Conservation (phyloP, 2,797 vertebrate species). For the Poeciliopsis gracilis region DNA sequence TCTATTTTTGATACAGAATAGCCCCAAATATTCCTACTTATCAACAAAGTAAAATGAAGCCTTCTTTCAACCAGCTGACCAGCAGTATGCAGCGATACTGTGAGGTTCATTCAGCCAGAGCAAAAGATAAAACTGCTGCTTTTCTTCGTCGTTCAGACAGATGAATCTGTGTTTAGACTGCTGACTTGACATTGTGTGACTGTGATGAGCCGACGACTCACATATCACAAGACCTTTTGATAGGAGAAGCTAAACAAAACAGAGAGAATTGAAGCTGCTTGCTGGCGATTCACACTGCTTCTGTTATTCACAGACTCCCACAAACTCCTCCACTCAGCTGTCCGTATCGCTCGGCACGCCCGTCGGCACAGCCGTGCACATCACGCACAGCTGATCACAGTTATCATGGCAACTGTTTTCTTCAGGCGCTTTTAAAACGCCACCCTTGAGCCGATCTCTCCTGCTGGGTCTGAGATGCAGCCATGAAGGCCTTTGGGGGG, state of each 20-base stretch:
- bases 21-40: not conserved
- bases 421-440: conserved; percentile 13
- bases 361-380: not conserved
- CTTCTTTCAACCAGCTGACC: not conserved
- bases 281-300: not conserved
- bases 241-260: not conserved
- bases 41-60: too few species aligned
- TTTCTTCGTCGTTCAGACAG: not conserved
- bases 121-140: not conserved
- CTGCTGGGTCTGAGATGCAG: not conserved
- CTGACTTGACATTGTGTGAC: not conserved
- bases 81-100: not conserved
- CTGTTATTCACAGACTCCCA: conserved; percentile 10
- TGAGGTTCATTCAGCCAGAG: not conserved
- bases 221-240: not conserved
- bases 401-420: conserved; percentile 26
- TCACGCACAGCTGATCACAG: conserved; percentile 9
- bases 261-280: not conserved
- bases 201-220: not conserved
- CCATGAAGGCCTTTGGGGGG: conserved; percentile 11
- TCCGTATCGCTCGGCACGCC: conserved; percentile 18
- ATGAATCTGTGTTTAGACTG: not conserved
- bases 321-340: conserved; percentile 27
- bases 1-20: not conserved
- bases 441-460: conserved; percentile 28